Evolutionary conservation across 2,888 invertebrate species (phyloP), one percentile per base, ranked within the genome.

Genomic region (Hedychridium roseum): DNA sequence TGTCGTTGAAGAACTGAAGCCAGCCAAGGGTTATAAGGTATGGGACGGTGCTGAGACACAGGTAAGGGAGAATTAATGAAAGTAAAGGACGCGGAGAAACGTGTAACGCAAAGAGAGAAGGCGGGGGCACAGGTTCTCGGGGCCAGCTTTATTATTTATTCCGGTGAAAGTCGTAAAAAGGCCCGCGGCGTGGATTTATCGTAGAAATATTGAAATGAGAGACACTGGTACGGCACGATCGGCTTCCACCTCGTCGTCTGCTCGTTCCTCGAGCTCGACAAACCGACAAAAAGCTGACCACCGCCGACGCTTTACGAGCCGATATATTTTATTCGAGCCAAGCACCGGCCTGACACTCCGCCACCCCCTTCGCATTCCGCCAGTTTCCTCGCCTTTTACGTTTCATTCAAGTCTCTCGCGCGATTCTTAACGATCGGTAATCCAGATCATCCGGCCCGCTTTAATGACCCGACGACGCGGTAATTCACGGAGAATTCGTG

Each of bases 171-270:
- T 74, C 74, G 72, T 73, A 73, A 76, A 76, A 70, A 53, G 54
- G 47, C 47, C 50, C n/a, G 28, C 50, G 15, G 39, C 52, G 59
- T 65, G 67, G 70, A 76, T 76, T 76, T 76, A 75, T 76, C 69
- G 73, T 57, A 57, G 63, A 73, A 71, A 71, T 75, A 75, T 76
- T 74, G 70, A 74, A 73, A 76, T 71, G 68, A 66, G 72, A 69
- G 62, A 64, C 66, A 66, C 66, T 59, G 61, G 37, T 30, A 14
- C 12, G 18, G 11, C 4, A 16, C 39, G 26, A 23, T 38, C 27
- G 23, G n/a, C 12, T 23, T 34, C 14, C 20, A n/a, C 43, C 0
- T 11, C 34, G 40, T 40, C 30, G n/a, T 14, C 32, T n/a, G n/a
- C n/a, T 41, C 11, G 11, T 32, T 36, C 23, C 31, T 32, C 42